Percentiles rank a stretch among this genome's conserved stretches.
Conservation (phyloP, 37 sponge, comb jelly and placozoan genomes). For the Ephydatia muelleri region DNA sequence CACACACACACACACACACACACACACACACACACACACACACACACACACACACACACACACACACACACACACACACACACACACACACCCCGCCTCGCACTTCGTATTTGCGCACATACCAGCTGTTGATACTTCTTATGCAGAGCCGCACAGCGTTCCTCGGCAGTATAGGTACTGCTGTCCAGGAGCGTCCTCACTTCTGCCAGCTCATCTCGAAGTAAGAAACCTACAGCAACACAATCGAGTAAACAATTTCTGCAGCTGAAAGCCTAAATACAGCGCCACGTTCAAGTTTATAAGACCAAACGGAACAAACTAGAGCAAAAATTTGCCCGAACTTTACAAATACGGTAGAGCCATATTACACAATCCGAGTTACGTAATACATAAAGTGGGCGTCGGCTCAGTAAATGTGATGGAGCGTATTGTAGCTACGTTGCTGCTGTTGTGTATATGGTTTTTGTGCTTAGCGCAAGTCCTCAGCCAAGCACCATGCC, state of each 20-base stretch:
- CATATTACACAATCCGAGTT: too few relatives aligned
- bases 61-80: constrained; percentile 49
- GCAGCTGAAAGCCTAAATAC: not conserved
- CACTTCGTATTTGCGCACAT: not conserved
- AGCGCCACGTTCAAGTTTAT: too few relatives aligned
- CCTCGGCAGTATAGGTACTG: constrained; percentile 29
- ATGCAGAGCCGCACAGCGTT: constrained; percentile 26
- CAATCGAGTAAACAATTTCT: not conserved
- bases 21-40: constrained; percentile 35
- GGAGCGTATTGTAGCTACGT: too few relatives aligned
- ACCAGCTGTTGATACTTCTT: constrained; percentile 43
- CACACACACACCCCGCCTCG: too few relatives aligned
- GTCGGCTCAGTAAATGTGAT: too few relatives aligned
- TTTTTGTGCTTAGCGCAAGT: too few relatives aligned
- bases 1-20: constrained; percentile 8
- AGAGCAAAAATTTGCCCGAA: too few relatives aligned
- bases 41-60: constrained; percentile 38
- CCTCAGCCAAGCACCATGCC: too few relatives aligned
- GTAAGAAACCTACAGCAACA: constrained; percentile 39
- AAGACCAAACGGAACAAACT: too few relatives aligned
- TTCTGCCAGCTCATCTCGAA: constrained; percentile 61
- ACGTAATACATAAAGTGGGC: too few relatives aligned
- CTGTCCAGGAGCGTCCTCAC: constrained; percentile 50
- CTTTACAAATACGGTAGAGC: too few relatives aligned
- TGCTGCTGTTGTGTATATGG: too few relatives aligned